Base-by-base conservation (phyloP, 2,888 invertebrate genomes). In the Hybos culiciformis region DNA sequence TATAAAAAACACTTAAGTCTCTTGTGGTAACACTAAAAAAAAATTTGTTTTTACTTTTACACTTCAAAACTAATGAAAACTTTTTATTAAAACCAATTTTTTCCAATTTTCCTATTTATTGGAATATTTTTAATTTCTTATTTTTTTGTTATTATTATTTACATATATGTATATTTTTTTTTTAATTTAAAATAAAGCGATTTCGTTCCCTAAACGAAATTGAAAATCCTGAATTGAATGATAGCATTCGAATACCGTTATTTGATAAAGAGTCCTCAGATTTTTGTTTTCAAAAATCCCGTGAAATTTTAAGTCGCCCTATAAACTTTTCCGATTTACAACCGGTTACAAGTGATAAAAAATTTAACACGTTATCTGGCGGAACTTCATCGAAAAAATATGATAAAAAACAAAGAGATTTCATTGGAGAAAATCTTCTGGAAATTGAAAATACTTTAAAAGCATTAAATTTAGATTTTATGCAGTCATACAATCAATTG, bases 211-310 rank as follows among this genome's bases (percentile, higher is more conserved):
- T 72, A 44, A 71, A 70, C 49, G 72, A 73, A 51, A 62, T 73
- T 38, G 71, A 73, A 51, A 67, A 67, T 44, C 58, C 56, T 39
- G 45, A 46, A 36, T 49, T 42, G 18, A 63, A 69, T 40, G 61
- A 61, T 45, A 65, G 67, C 44, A 62, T 74, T 43, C 70, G 76
- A 48, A 67, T 80, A 37, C 80, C 80, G 3, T 62, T 80, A 14
- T 80, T 80, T 73, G 80, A 80, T 60, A 77, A 78, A 58, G 78
- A 78, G n/a, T 77, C 77, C 11, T 78, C 79, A 0, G 80, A 80
- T 60, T 80, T 79, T 57, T 79, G 77, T 56, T 80, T 81, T 55
- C 78, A 80, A 29, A 78, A 78, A 54, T 80, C 80, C 0, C 73
- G 79, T 5, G 80, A 80, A 58, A 64, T 81, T 12, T 62, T 80